Conservation (phyloP, 2,888 invertebrate genomes). For the Cordilura impudica region DNA sequence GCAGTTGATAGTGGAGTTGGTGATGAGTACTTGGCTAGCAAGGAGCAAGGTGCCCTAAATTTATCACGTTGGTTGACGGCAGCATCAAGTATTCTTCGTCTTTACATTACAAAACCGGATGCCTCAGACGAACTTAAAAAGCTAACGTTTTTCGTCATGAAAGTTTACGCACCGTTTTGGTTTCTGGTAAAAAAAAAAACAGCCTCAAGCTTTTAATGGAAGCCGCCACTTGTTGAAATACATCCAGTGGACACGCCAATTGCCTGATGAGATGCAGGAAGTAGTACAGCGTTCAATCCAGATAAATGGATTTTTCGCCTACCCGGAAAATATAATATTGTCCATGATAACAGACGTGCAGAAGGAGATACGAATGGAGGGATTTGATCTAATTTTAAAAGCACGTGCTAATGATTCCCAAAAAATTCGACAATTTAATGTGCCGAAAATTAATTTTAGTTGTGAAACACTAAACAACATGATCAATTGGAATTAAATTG, state of each 20-base stretch:
- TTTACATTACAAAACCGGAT: not conserved
- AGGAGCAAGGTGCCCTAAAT: not conserved
- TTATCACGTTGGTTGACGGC: conserved; percentile 1
- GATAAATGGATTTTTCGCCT: not conserved
- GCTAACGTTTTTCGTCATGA: conserved; percentile 1
- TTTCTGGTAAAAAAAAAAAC: conserved; percentile 5
- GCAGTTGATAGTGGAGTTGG: conserved; percentile 17
- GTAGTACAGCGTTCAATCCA: not conserved
- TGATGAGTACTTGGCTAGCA: not conserved
- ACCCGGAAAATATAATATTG: not conserved
- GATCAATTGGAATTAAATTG: not conserved
- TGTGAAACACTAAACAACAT: not conserved
- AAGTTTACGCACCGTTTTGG: conserved; percentile 9
- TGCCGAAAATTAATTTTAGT: not conserved
- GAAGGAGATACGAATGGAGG: not conserved
- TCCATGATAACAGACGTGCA: not conserved
- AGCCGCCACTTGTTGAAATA: conserved; percentile 7
- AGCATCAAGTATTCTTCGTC: conserved; percentile 1
- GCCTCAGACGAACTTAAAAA: conserved; percentile 1
- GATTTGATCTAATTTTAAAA: not conserved
- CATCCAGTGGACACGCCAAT: conserved; percentile 4
- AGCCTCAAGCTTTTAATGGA: not conserved
- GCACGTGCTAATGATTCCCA: not conserved
- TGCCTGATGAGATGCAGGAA: not conserved
- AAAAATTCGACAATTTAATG: not conserved